Evolutionary conservation across 2,113 vertebrate genomes (phyloP).

Genomic region (Hippocampus abdominalis): DNA sequence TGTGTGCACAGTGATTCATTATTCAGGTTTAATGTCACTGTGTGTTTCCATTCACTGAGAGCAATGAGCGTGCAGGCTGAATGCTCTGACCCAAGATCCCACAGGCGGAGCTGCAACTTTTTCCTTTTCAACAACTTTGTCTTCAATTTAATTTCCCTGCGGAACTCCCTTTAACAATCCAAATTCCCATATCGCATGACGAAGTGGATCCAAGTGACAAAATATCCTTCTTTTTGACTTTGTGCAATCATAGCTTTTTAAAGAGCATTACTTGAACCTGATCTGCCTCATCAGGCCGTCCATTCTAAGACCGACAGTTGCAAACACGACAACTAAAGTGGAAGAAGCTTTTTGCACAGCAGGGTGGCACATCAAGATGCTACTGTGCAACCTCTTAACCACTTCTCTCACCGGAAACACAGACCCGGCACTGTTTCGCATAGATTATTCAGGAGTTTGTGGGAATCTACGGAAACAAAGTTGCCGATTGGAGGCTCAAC

Average conservation of each 20-base stretch:
- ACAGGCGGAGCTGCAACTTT: slow-evolving; percentile 6
- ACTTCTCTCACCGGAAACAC: slow-evolving; percentile 16
- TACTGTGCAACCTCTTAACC: slow-evolving; percentile 12
- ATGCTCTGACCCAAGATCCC: slow-evolving; percentile 9
- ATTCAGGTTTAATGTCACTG: slow-evolving; percentile 44
- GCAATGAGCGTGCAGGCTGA: slow-evolving; percentile 1
- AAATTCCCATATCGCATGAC: slow-evolving; percentile 14
- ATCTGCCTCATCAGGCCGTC: slow-evolving; percentile 6
- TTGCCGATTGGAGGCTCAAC: slow-evolving; percentile 15
- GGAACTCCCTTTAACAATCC: slow-evolving; percentile 12
- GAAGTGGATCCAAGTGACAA: slow-evolving; percentile 12
- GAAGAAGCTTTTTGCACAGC: slow-evolving; percentile 1
- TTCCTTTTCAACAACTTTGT: slow-evolving; percentile 11
- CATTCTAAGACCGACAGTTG: slow-evolving; percentile 17
- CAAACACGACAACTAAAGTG: slow-evolving; percentile 15
- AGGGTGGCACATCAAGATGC: slow-evolving; percentile 2
- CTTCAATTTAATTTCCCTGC: slow-evolving; percentile 10
- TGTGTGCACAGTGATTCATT: slow-evolving; percentile 37
- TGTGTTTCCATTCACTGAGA: slow-evolving; percentile 26
- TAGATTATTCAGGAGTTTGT: slow-evolving; percentile 38
- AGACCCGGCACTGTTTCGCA: slow-evolving; percentile 10
- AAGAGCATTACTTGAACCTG: slow-evolving; percentile 3
- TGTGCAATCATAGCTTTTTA: slow-evolving; percentile 5
- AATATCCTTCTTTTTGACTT: slow-evolving; percentile 18
- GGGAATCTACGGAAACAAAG: slow-evolving; percentile 24